Percentiles rank a stretch among this genome's conserved stretches.
phyloP scores from a whole-genome alignment of 2,888 invertebrate species.

The Diaprepes abbreviatus region DNA sequence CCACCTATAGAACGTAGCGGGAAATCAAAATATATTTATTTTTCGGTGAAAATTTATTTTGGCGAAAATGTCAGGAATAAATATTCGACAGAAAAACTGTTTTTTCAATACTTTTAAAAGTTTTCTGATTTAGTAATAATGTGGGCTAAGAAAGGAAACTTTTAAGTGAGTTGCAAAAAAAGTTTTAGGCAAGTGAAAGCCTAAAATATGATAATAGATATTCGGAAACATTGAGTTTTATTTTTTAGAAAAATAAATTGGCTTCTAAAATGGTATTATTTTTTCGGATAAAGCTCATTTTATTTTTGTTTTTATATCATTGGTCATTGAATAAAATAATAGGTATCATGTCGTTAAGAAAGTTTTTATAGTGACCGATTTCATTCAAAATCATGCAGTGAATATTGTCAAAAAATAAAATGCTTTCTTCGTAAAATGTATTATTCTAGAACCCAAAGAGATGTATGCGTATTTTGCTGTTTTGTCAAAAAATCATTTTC shows the following conservation, averaged over 20 bases:
- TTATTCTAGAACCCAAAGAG: no score
- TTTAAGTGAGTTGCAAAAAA: conserved; percentile 9
- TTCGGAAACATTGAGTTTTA: conserved; percentile 4
- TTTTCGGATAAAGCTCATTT: no score
- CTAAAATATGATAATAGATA: conserved; percentile 12
- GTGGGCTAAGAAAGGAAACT: neutral
- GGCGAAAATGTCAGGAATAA: neutral
- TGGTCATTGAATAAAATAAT: no score
- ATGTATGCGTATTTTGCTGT: no score
- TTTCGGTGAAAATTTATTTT: neutral
- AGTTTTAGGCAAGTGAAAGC: conserved; percentile 10
- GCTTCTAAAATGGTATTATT: neutral
- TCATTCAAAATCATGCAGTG: no score
- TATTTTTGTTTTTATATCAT: no score
- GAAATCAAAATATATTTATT: conserved; percentile 24
- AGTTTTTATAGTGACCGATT: no score
- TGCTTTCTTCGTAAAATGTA: no score
- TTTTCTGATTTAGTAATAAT: conserved; percentile 17
- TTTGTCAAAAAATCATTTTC: no score
- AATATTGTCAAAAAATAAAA: no score
- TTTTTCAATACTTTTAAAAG: conserved; percentile 15
- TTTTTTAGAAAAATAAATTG: conserved; percentile 1
- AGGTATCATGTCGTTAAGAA: no score
- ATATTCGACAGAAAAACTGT: conserved; percentile 4
- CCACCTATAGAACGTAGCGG: conserved; percentile 34